These are phyloP conservation scores for Cydia strobilella DNA, from an alignment of 1,140 invertebrate species.

Conservation along the genomic window DNA sequence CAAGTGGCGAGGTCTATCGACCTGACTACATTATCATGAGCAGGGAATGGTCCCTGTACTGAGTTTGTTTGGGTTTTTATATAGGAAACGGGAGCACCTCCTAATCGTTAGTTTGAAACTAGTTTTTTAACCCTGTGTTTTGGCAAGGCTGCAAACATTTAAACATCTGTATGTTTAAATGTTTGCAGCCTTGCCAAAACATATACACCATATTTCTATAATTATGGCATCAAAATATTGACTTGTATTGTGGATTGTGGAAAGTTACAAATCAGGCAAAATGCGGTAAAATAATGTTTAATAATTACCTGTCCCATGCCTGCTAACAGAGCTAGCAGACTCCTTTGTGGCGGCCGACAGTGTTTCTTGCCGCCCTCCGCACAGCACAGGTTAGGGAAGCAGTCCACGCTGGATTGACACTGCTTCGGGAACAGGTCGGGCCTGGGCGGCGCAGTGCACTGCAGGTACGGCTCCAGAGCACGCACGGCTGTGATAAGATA, in stretches of 20 bases:
- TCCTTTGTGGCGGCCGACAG: constrained; percentile 85
- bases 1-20: too few relatives aligned
- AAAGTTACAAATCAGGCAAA: too few relatives aligned
- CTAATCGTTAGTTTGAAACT: too few relatives aligned
- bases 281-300: neutral
- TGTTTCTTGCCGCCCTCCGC: constrained; percentile 85
- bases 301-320: constrained; percentile 76
- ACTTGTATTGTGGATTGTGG: too few relatives aligned
- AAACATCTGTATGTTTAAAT: too few relatives aligned
- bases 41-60: too few relatives aligned
- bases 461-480: constrained; percentile 83
- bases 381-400: constrained; percentile 88
- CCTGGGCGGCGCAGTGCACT: constrained; percentile 85
- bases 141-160: too few relatives aligned
- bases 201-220: neutral
- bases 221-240: neutral
- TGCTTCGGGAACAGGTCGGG: constrained; percentile 84
- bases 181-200: neutral
- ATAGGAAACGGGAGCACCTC: too few relatives aligned
- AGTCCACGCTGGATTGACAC: constrained; percentile 85
- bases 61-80: too few relatives aligned
- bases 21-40: too few relatives aligned
- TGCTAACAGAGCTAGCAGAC: constrained; percentile 82
- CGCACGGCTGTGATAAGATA: constrained; percentile 79
- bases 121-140: too few relatives aligned